These are phyloP conservation scores for Drosophila mimica DNA, from an alignment of 2,888 invertebrate species.

Conservation along the genomic window DNA sequence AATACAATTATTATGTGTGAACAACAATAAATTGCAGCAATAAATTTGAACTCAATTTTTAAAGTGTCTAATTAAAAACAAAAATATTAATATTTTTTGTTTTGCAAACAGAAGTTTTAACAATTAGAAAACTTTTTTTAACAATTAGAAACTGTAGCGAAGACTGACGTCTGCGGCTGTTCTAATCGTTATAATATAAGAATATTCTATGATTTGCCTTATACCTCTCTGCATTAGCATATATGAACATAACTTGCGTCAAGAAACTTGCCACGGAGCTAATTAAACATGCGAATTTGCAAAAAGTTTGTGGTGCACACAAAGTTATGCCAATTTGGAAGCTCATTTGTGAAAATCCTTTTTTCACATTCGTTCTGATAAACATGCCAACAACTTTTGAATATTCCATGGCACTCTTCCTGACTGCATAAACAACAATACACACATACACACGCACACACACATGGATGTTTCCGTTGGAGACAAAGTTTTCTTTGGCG, in stretches of 20 bases:
- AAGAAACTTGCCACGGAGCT: constrained; percentile 40
- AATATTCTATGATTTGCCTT: neutral
- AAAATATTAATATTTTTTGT: neutral
- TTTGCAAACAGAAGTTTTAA: neutral
- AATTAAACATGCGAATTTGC: constrained; percentile 63
- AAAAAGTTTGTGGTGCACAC: constrained; percentile 26
- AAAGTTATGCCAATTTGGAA: constrained; percentile 74
- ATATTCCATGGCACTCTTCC: constrained; percentile 50
- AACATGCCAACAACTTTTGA: constrained; percentile 73
- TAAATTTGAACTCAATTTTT: neutral
- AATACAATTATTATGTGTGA: neutral
- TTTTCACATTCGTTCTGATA: constrained; percentile 65
- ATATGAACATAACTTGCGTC: constrained; percentile 14
- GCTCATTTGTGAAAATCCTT: constrained; percentile 70
- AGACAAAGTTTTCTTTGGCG: constrained; percentile 78
- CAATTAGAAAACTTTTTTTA: neutral
- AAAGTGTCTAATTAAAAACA: neutral
- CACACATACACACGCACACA: neutral
- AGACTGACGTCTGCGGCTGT: neutral
- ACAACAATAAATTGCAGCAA: neutral
- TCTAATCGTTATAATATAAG: neutral
- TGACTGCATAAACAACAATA: constrained; percentile 36
- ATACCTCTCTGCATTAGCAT: constrained; percentile 18
- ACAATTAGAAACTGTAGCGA: neutral
- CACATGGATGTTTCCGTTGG: constrained; percentile 58